phyloP scores from a whole-genome alignment of 2,113 vertebrate genomes.

The Zosterops japonicus region DNA sequence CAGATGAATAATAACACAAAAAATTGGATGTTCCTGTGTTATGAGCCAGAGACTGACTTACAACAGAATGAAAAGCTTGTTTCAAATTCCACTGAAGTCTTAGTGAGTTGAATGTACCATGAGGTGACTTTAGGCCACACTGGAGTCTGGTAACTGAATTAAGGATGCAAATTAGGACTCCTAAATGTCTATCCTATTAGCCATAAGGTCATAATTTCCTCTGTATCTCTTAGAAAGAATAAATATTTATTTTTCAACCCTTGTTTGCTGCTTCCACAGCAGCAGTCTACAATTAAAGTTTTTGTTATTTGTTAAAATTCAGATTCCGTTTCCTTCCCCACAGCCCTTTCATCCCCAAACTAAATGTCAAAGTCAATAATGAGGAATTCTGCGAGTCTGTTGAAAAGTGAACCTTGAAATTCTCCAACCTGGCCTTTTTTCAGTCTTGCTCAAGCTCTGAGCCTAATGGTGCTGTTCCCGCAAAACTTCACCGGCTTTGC shows the following conservation, averaged over 20 bases:
- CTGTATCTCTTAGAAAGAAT: neutral
- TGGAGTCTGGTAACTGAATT: neutral
- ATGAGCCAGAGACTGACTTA: neutral
- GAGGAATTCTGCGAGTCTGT: neutral
- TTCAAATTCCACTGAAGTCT: neutral
- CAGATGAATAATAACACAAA: neutral
- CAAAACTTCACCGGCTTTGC: accelerated
- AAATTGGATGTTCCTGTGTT: neutral
- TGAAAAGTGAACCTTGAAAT: neutral
- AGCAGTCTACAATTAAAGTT: neutral
- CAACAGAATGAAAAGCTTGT: neutral
- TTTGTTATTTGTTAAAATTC: neutral
- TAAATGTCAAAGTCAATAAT: neutral
- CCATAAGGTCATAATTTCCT: neutral
- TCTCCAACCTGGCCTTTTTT: neutral
- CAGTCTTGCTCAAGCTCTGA: neutral
- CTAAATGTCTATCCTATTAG: neutral
- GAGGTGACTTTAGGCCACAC: neutral
- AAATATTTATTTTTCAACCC: neutral
- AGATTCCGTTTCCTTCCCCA: neutral
- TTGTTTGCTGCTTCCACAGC: neutral
- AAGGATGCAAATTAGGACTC: neutral
- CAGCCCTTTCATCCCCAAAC: neutral
- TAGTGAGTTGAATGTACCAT: neutral
- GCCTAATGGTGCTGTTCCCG: neutral